A percentile compares a stretch with the other conserved stretches of the same genome.
These are phyloP conservation scores for Oreochromis grahami DNA, from an alignment of 2,797 vertebrate species.

Conservation along the genomic window DNA sequence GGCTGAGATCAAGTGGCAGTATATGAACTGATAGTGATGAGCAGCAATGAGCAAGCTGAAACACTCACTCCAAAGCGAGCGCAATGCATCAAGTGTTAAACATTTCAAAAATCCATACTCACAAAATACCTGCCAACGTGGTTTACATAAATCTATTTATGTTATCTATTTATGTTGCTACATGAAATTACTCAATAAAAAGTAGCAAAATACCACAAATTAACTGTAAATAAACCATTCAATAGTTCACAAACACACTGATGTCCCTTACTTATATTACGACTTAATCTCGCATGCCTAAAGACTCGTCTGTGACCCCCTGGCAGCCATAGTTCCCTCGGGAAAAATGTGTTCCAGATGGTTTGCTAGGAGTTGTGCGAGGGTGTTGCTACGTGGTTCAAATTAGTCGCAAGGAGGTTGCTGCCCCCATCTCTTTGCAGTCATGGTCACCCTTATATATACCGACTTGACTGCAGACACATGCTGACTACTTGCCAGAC, in stretches of 20 bases:
- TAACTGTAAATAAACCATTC: not conserved
- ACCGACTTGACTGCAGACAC: not conserved
- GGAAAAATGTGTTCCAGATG: not conserved
- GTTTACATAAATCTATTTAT: not conserved
- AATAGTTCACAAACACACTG: not conserved
- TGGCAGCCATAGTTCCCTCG: fast-evolving
- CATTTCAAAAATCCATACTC: not conserved
- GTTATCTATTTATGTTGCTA: not conserved
- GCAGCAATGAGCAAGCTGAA: not conserved
- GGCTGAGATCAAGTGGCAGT: constrained; percentile 28
- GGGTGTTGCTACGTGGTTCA: fast-evolving
- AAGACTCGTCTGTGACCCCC: not conserved
- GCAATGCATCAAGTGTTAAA: not conserved
- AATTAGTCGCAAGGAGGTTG: not conserved
- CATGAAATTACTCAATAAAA: not conserved
- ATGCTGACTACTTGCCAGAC: not conserved
- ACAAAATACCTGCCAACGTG: not conserved
- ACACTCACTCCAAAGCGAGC: not conserved
- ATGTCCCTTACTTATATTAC: not conserved
- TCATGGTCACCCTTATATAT: not conserved
- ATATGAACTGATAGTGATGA: not conserved
- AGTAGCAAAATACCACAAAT: not conserved
- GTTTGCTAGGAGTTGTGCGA: not conserved
- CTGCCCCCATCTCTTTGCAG: not conserved
- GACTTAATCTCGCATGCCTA: not conserved